Evolutionary conservation across 2,888 invertebrate genomes (phyloP), one percentile per base, ranked within the genome.

Genomic region (Caenorhabditis plicata): DNA sequence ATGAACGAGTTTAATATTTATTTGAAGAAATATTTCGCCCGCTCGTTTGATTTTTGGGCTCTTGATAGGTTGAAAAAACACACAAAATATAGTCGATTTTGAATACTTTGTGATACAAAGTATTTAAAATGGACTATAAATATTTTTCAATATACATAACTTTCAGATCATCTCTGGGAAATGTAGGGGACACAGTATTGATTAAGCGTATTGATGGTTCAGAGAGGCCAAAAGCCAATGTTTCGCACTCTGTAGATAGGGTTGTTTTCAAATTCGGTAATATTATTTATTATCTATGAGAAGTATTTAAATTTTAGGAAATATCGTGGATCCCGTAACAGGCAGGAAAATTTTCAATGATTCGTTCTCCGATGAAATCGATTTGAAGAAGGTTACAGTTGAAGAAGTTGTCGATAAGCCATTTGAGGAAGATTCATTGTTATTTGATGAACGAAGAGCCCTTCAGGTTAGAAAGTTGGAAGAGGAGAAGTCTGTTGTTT

Each of bases 1-100:
- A 53, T 71, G 55, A 78, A 76, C 52, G 74, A 75, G 50, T 78
- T 74, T 66, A 75, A 73, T 57, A 62, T 52, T 42, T 75, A 75
- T 61, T 53, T 78, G 35, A 77, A 78, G 43, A 75, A 66, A 53
- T 78, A 75, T 45, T 78, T 73, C 54, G 71, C 71, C 26, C 31
- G 69, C 15, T 69, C 73, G 8, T 71, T 64, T 42, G 77, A 78
- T 50, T 74, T 72, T 40, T 78, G 77, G 77, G 77, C 77, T 19
- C 51, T 75, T 22, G 77, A 77, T 53, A 55, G 33, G 63, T 64
- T n/a, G 35, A 44, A 15, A 13, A 15, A 13, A 15, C n/a, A n/a
- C n/a, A 15, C 8, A 7, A 41, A 9, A 36, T 36, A 5, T 32
- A 26, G 33, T 44, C 26, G 9, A 0, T n/a, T n/a, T n/a, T n/a